Base-by-base conservation (phyloP, 2,113 vertebrate species). In the Centrocercus urophasianus region DNA sequence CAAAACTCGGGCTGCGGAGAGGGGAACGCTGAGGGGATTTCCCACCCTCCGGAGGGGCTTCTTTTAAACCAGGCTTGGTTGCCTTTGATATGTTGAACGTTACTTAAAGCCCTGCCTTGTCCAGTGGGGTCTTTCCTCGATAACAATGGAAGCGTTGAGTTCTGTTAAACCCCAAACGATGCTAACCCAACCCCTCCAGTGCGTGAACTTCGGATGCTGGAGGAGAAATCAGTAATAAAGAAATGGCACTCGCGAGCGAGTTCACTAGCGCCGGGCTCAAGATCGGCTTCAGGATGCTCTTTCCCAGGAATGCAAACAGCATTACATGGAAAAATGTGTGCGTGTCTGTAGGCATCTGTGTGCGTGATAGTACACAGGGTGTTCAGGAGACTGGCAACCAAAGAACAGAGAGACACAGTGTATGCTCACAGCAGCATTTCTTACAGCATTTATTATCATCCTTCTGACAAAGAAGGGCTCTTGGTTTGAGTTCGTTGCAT, bases 1-100 rank as follows among this genome's bases (percentile, higher is more conserved):
- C 54, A 13, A 25, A 54, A 15, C 30, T 32, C 54, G 10, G 30
- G 30, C 28, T 57, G 54, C 54, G 17, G 17, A 17, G 30, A 57
- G 54, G 54, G 54, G 54, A 15, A 7, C 28, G 28, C 16, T 32
- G 54, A 32, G 17, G 28, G 54, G 30, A 32, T 19, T 57, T 57
- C 30, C 93, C 89, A 91, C 88, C 86, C 92, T 95, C 94, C 92
- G 64, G 90, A 91, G 94, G 54, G 93, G 86, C 85, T 61, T 76
- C 79, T 80, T 32, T 32, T 92, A 91, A 96, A 86, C 56, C 93
- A 79, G 84, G 27, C 2, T 70, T 94, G 66, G 85, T 94, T 96
- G 92, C 89, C 95, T 97, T 97, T 97, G 96, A 97, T 97, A 93
- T 95, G 9, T 59, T 59, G 92, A 84, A 48, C 6, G 50, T 84